A percentile compares a stretch with the other conserved stretches of the same genome.
Evolutionary conservation across 2,888 invertebrate genomes (phyloP).

Genomic region (Aphrophora alni): DNA sequence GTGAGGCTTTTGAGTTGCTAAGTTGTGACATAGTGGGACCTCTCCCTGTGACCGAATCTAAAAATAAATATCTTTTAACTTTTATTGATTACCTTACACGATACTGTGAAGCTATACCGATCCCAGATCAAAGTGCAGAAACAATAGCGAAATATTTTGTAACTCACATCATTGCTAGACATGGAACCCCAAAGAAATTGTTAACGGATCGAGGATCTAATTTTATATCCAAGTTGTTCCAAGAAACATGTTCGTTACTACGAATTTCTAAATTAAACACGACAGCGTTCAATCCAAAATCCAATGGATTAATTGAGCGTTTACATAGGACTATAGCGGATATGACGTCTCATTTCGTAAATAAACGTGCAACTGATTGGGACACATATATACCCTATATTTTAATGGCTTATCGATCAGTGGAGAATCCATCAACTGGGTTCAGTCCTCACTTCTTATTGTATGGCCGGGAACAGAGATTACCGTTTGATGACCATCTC

Average conservation of each 20-base stretch:
- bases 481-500: neutral
- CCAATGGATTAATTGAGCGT: constrained; percentile 53
- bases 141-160: constrained; percentile 53
- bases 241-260: constrained; percentile 45
- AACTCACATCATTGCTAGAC: constrained; percentile 52
- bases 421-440: neutral
- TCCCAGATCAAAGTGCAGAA: constrained; percentile 53
- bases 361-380: constrained; percentile 52
- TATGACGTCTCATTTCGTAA: too few species aligned
- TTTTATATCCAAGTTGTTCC: constrained; percentile 54
- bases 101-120: constrained; percentile 52
- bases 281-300: constrained; percentile 53
- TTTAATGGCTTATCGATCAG: neutral
- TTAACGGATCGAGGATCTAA: constrained; percentile 56
- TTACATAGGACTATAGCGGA: constrained; percentile 52
- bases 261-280: constrained; percentile 26
- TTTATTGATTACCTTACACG: constrained; percentile 50
- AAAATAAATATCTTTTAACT: constrained; percentile 54
- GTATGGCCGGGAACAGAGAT: neutral
- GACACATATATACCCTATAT: constrained; percentile 42
- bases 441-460: neutral
- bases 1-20: constrained; percentile 50
- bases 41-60: constrained; percentile 50
- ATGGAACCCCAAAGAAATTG: constrained; percentile 55
- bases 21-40: constrained; percentile 54